Evolutionary conservation across 2,888 invertebrate species (phyloP).

Genomic region (Fragum whitleyi): DNA sequence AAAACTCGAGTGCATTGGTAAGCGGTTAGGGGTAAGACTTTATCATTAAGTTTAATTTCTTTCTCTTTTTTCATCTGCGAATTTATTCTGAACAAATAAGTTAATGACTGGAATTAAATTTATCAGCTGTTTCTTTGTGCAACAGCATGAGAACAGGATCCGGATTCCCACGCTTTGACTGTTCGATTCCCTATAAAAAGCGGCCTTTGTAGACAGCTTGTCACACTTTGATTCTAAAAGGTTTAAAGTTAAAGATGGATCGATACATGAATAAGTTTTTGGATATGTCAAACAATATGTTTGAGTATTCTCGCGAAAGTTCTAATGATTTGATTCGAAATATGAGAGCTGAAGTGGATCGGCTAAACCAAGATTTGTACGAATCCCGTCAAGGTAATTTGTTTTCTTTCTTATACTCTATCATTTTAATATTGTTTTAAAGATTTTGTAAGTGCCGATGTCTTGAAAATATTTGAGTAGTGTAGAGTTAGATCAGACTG

Average conservation of each 20-base stretch:
- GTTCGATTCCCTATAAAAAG: neutral
- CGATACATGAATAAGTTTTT: neutral
- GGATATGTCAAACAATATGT: conserved; percentile 8
- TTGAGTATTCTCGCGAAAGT: conserved; percentile 9
- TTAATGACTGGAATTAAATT: conserved; percentile 8
- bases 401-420: neutral
- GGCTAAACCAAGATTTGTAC: conserved; percentile 1
- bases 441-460: neutral
- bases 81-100: conserved; percentile 10
- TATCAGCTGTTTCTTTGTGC: conserved; percentile 9
- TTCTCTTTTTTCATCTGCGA: too few relatives aligned
- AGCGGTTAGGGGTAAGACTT: neutral
- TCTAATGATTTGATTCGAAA: neutral
- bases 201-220: neutral
- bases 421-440: neutral
- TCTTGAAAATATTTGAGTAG: neutral
- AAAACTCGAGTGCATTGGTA: too few relatives aligned
- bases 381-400: conserved; percentile 9
- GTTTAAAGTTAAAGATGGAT: neutral
- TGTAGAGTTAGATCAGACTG: neutral
- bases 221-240: neutral
- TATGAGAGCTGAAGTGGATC: conserved; percentile 1
- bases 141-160: conserved; percentile 1
- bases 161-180: neutral
- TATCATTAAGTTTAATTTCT: too few relatives aligned